Base-by-base conservation (phyloP, 2,888 invertebrate species). In the Andrena haemorrhoa region DNA sequence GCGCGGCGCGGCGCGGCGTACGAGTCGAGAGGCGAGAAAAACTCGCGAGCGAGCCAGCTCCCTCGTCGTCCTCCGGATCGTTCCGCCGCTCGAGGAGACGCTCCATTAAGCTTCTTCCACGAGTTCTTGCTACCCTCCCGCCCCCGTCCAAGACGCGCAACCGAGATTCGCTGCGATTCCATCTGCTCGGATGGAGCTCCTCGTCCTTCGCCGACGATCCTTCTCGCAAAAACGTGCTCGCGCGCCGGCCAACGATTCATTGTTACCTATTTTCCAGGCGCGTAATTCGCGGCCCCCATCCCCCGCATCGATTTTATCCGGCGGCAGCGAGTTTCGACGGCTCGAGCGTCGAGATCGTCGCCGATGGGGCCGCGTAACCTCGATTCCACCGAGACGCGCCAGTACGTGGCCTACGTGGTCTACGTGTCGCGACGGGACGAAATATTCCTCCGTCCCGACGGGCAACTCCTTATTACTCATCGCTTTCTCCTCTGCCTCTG, bases 61-160 rank as follows among this genome's bases (percentile, higher is more conserved):
- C 58, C 74, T 69, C 41, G 71, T 78, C 76, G 75, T 84, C 84
- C 85, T 79, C 80, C 12, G 86, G 85, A 89, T 89, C 89, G 86
- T 86, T 87, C 82, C 84, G 82, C 72, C 61, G 76, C 72, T 75
- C n/a, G 75, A 51, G 68, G 79, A 79, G 85, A 87, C 84, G 88
- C 86, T 88, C 87, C 87, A 87, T 87, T 87, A 87, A 88, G 82
- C 86, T 88, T 82, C 77, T 79, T 86, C 80, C 75, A 65, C 63
- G 61, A 72, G 75, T 86, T 87, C 78, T 86, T 82, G 63, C 66
- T 6, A 6, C 10, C 26, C 60, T 20, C 33, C 8, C 69, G n/a
- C 26, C 16, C n/a, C 33, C 64, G 0, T 56, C 23, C 60, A 58
- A 71, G 81, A 71, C 81, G 66, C 81, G 70, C 65, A 75, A 68